These are phyloP conservation scores for Luperina nickerlii DNA, from an alignment of 2,888 invertebrate genomes.

Conservation along the genomic window DNA sequence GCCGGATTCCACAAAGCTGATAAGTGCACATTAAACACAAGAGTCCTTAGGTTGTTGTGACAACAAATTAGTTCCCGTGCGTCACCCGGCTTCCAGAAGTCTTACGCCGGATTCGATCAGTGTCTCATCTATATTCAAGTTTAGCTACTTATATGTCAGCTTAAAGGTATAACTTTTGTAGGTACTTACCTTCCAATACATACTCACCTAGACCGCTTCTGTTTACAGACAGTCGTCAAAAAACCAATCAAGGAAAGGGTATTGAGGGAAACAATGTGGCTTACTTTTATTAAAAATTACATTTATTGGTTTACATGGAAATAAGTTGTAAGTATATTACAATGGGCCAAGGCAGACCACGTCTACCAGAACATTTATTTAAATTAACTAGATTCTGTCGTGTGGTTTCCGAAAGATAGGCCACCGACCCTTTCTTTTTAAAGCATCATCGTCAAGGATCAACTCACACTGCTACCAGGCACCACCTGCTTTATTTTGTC, in stretches of 20 bases:
- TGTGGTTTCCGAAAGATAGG: conserved; percentile 31
- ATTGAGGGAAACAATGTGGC: conserved; percentile 3
- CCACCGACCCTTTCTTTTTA: not conserved
- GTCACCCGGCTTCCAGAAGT: not conserved
- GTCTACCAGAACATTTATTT: conserved; percentile 19
- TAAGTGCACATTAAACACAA: not conserved
- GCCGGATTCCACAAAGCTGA: not conserved
- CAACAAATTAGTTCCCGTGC: not conserved
- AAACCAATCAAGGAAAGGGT: not conserved
- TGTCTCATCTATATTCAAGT: not conserved
- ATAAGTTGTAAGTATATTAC: conserved; percentile 35
- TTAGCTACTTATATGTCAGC: not conserved
- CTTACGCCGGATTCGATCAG: not conserved
- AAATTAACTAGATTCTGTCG: conserved; percentile 19
- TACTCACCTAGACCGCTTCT: not conserved
- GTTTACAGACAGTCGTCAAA: not conserved
- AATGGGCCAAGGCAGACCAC: conserved; percentile 48
- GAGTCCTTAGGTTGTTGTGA: not conserved
- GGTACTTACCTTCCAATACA: not conserved
- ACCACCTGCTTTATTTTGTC: not conserved
- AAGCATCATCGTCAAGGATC: not conserved
- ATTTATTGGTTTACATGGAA: conserved; percentile 43
- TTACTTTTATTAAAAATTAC: conserved; percentile 35
- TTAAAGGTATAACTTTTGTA: no score
- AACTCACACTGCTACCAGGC: conserved; percentile 15